Evolutionary conservation across 1,140 invertebrate species (phyloP), one percentile per base, ranked within the genome.

Genomic region (Vollenhovia emeryi): DNA sequence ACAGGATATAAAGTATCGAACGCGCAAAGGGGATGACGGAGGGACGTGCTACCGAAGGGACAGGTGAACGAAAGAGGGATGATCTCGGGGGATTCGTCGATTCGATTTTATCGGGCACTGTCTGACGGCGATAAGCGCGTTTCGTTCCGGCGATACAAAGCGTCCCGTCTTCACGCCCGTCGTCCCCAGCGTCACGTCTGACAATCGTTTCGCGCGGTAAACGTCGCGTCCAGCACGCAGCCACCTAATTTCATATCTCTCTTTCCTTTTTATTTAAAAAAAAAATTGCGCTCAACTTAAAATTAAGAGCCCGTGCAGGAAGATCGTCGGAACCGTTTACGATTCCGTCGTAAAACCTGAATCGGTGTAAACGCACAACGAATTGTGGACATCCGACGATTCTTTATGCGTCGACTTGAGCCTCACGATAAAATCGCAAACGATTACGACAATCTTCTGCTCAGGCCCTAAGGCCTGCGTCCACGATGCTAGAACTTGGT

Each of bases 1-100:
- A 57, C 18, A 57, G 36, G 36, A 43, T 71, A 68, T 55, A 80
- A 82, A 73, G 27, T 82, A 73, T 82, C 78, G 66, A 82, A 82
- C 50, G 50, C 40, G 36, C 36, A 45, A n/a, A 82, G 50, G 27
- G 36, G n/a, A 33, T 36, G 75, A 50, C 15, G 13, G 36, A 43
- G 48, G n/a, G n/a, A n/a, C n/a, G 36, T 82, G 66, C 66, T 73
- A 57, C 50, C 24, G 33, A 57, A 30, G 50, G 30, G n/a, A 78
- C 18, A 15, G 64, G 24, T n/a, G n/a, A 71, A 69, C 64, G n/a
- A 82, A 57, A 57, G n/a, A 9, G 30, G 30, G 24, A 45, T 45
- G 36, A 45, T 66, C 33, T 43, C 21, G 48, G 30, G 50, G 24
- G 9, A 21, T 24, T 78, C 52, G 36, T 71, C 48, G 43, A 66